Evolutionary conservation across 2,888 invertebrate species (phyloP).

Genomic region (Coenonympha arcania): DNA sequence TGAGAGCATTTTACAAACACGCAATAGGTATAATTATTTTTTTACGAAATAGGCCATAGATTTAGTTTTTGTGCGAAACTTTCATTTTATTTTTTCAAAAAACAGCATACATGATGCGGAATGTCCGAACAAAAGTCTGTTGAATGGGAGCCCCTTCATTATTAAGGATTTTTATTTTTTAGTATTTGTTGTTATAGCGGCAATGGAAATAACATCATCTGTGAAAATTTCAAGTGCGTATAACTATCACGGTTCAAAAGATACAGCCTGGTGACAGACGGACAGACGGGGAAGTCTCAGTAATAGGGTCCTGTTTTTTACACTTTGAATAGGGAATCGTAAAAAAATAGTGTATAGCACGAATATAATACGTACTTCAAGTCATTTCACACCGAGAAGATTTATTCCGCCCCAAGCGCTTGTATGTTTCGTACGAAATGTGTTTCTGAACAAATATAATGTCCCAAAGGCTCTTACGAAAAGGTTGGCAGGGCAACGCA

Average conservation of each 20-base stretch:
- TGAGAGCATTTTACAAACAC: background rate
- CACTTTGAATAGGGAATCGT: background rate
- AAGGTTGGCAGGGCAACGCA: constrained; percentile 4
- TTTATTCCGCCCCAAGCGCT: constrained; percentile 11
- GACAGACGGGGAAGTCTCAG: no score
- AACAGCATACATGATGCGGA: no score
- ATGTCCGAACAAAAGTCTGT: no score
- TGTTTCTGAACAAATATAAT: constrained; percentile 20
- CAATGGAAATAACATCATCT: no score
- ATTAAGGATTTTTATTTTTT: no score
- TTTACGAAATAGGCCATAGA: background rate
- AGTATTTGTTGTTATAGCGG: no score
- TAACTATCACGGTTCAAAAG: no score
- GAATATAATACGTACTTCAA: background rate
- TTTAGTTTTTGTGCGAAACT: background rate
- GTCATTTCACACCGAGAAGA: background rate
- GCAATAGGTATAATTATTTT: background rate
- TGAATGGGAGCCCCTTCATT: no score
- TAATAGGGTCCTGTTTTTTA: no score
- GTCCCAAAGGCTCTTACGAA: constrained; percentile 13
- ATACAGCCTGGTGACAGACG: no score
- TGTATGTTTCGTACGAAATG: constrained; percentile 10
- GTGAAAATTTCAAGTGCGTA: background rate
- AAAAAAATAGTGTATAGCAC: background rate
- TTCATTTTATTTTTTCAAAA: background rate